Percentiles rank a stretch among this genome's conserved stretches.
phyloP scores from a whole-genome alignment of 2,113 vertebrate genomes.

The Hypocryptadius cinnamomeus region DNA sequence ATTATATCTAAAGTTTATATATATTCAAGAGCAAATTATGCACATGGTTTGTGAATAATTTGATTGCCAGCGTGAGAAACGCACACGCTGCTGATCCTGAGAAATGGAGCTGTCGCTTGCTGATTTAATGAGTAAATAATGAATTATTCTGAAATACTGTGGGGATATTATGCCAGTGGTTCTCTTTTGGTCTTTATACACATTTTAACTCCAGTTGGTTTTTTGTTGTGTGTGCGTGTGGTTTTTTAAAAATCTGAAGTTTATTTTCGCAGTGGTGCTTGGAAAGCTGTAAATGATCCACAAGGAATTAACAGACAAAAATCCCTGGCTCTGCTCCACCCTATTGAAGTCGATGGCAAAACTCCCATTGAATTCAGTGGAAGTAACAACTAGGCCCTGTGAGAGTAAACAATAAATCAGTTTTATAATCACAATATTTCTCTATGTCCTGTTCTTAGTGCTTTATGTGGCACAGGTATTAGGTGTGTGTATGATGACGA shows the following conservation, averaged over 20 bases:
- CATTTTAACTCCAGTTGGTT: slow-evolving; percentile 10
- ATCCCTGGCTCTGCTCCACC: slow-evolving; percentile 28
- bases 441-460: neutral
- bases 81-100: neutral
- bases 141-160: neutral
- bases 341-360: slow-evolving; percentile 24
- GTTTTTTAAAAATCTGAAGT: slow-evolving; percentile 52
- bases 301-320: slow-evolving; percentile 53
- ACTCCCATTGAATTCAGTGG: slow-evolving; percentile 22
- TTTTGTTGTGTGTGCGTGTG: slow-evolving; percentile 9
- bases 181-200: slow-evolving; percentile 1
- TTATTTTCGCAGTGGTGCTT: slow-evolving; percentile 54
- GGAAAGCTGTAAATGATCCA: slow-evolving; percentile 56
- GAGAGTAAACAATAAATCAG: neutral
- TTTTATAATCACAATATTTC: neutral
- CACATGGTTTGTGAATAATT: neutral
- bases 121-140: slow-evolving; percentile 21
- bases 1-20: neutral
- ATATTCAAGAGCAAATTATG: neutral
- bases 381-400: neutral
- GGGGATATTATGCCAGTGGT: neutral
- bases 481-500: neutral
- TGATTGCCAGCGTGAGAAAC: neutral
- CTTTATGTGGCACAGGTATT: neutral
- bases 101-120: neutral